A percentile compares a stretch with the other conserved stretches of the same genome.
phyloP scores from a whole-genome alignment of 2,113 vertebrate species.

The Puma concolor region DNA sequence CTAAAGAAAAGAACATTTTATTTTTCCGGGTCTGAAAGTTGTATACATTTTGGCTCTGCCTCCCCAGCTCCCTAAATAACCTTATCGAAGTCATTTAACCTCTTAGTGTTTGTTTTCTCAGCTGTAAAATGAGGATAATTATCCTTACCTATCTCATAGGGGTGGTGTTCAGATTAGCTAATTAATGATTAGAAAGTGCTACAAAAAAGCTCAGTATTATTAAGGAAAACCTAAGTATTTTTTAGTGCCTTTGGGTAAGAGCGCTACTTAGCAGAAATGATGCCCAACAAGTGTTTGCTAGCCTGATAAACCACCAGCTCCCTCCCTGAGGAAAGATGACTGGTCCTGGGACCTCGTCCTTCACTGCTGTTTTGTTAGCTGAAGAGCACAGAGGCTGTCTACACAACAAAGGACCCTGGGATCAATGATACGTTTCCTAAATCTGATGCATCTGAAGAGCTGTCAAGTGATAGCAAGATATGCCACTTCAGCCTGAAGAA shows the following conservation, averaged over 20 bases:
- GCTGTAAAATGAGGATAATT: constrained; percentile 81
- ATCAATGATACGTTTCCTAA: constrained; percentile 11
- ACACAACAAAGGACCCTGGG: not conserved
- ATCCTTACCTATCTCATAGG: constrained; percentile 78
- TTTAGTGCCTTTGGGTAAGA: constrained; percentile 68
- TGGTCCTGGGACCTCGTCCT: constrained; percentile 32
- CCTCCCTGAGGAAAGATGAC: constrained; percentile 54
- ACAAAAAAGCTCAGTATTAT: constrained; percentile 70
- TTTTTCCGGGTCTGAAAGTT: constrained; percentile 55
- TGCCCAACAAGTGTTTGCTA: constrained; percentile 50
- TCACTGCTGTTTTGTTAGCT: constrained; percentile 41
- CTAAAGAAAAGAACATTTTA: constrained; percentile 37
- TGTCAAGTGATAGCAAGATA: constrained; percentile 32
- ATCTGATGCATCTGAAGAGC: constrained; percentile 33
- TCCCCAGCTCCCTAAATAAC: constrained; percentile 68
- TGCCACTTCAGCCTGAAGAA: constrained; percentile 39
- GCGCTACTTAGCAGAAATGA: constrained; percentile 55
- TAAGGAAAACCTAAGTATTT: constrained; percentile 69
- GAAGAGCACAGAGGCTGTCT: not conserved
- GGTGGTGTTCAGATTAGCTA: constrained; percentile 76
- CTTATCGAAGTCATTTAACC: constrained; percentile 80
- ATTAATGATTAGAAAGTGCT: constrained; percentile 78
- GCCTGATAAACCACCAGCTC: constrained; percentile 10
- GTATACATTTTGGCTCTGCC: constrained; percentile 35
- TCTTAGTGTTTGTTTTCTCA: constrained; percentile 78